Conservation (phyloP, 2,113 vertebrate species). For the Anhinga anhinga region DNA sequence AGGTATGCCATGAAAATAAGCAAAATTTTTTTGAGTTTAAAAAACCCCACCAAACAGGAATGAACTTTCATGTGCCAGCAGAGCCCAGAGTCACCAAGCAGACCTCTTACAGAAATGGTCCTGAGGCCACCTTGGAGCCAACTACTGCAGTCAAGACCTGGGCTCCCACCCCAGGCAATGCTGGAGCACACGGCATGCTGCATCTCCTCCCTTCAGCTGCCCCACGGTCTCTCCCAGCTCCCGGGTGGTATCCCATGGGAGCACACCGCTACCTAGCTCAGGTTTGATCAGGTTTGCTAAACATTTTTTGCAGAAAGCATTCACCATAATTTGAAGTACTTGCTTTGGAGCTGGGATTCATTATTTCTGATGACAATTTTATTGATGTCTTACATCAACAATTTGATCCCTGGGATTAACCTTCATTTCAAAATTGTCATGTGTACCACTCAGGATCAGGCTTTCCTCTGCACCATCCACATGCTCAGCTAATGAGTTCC, state of each 20-base stretch:
- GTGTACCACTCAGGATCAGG: not conserved
- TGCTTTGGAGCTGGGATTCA: not conserved
- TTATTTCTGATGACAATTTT: too few species aligned
- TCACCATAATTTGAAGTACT: not conserved
- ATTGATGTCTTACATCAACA: not conserved
- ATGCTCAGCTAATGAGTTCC: constrained; percentile 51
- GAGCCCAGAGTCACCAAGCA: not conserved
- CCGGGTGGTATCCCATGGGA: not conserved
- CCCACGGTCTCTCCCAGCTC: not conserved
- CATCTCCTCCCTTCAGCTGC: not conserved
- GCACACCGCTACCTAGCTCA: not conserved
- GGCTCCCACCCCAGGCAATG: not conserved
- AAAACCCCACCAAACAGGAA: not conserved
- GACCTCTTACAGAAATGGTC: not conserved
- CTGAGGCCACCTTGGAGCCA: not conserved
- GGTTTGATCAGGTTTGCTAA: not conserved
- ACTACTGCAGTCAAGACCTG: too few species aligned
- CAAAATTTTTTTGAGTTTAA: not conserved
- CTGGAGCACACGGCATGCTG: rapidly evolving
- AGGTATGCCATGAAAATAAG: not conserved
- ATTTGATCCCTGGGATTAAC: constrained; percentile 12
- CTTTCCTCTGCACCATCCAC: not conserved
- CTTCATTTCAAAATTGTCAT: not conserved
- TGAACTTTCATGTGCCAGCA: not conserved
- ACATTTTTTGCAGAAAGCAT: not conserved